Base-by-base conservation (phyloP, 2,113 vertebrate genomes). In the Neodon shergylaensis region DNA sequence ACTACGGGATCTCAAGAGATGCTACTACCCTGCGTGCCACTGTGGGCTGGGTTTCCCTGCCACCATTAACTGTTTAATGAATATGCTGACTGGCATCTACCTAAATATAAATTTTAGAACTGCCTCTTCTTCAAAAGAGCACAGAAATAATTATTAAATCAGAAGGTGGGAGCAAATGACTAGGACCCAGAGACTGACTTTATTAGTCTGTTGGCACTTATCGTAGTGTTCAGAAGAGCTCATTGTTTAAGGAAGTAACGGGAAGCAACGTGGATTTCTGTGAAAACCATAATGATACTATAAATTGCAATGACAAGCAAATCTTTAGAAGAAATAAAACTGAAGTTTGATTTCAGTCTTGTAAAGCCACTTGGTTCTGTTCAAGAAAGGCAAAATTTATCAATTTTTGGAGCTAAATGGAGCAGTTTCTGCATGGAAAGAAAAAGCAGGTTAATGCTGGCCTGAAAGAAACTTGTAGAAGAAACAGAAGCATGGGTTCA, bases 91-190 rank as follows among this genome's bases (percentile, higher is more conserved):
- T 63, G n/a, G 2, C 47, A 96, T 47, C 31, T 93, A 96, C 47
- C 91, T 77, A 33, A 87, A 76, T 66, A 26, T 47, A 85, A 65
- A 94, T 47, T 91, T 47, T 61, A 39, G 91, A 72, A 47, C 49
- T 73, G 94, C 93, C 49, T 24, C 95, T 92, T 95, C 52, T 95
- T 19, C 19, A 73, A 93, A 96, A 24, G 6, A 76, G 24, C 63
- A 21, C 33, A 82, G 24, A 68, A 76, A 11, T 89, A 96, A 95
- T 91, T 79, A 89, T 5, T 84, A 81, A 98, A 95, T 19, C 36
- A 85, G 31, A 95, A 19, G 1, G 3, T 5, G 65, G 54, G 33
- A 65, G n/a, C 17, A 49, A 72, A 33, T 39, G 66, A 17, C 39
- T 84, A 36, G 44, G 0, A 44, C 94, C 91, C 14, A 74, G 89